These are phyloP conservation scores for Calephelis nemesis DNA, from an alignment of 1,140 invertebrate species.

Conservation along the genomic window DNA sequence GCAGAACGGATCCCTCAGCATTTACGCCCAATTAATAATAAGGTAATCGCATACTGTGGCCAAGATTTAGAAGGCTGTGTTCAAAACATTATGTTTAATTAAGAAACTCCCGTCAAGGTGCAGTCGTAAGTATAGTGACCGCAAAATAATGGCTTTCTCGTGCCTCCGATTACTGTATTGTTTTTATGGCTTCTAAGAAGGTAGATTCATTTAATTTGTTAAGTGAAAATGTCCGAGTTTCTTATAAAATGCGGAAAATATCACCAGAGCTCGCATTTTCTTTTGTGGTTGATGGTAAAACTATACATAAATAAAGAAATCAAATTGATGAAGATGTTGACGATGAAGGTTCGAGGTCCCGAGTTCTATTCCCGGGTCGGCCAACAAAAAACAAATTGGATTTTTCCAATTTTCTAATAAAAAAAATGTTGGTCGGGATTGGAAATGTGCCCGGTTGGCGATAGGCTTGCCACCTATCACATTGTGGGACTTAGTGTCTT, in stretches of 20 bases:
- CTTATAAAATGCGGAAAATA: background rate
- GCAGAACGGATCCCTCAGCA: conserved; percentile 43
- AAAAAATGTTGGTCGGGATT: no score
- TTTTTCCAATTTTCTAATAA: no score
- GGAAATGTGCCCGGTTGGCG: no score
- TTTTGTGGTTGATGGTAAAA: no score
- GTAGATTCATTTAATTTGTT: conserved; percentile 2
- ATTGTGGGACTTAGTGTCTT: no score
- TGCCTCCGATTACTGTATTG: conserved; percentile 42
- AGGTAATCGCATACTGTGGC: conserved; percentile 41
- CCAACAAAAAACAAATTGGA: no score
- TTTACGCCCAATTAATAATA: conserved; percentile 68
- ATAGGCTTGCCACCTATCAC: no score
- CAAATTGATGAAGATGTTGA: no score
- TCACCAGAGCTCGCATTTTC: background rate
- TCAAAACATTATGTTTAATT: conserved; percentile 59
- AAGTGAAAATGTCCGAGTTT: conserved; percentile 1
- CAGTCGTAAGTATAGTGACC: conserved; percentile 58
- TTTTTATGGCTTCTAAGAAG: conserved; percentile 31
- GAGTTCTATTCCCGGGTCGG: no score
- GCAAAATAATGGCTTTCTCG: conserved; percentile 63
- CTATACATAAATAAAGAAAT: no score
- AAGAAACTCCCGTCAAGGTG: conserved; percentile 59
- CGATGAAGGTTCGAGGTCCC: no score
- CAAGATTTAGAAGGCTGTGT: conserved; percentile 44